Base-by-base conservation (phyloP, 2,888 invertebrate species). In the Stomorhina lunata region DNA sequence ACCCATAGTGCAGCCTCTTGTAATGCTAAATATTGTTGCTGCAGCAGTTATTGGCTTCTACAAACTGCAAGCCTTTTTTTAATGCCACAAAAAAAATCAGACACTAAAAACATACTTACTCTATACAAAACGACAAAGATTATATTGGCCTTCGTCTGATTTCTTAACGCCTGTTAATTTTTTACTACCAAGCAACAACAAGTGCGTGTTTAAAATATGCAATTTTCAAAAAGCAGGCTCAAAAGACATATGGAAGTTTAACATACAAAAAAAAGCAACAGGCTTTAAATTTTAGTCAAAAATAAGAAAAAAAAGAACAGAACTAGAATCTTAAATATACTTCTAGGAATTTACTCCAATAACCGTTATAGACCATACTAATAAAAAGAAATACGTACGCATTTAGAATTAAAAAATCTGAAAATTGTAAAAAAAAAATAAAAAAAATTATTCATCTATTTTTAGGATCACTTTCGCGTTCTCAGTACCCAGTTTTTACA, bases 401-500 rank as follows among this genome's bases (percentile, higher is more conserved):
- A 37, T 32, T n/a, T n/a, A n/a, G n/a, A n/a, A 17, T 17, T 7
- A 48, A 20, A 50, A 25, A 25, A 48, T 10, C n/a, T n/a, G n/a
- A n/a, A n/a, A n/a, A n/a, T n/a, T n/a, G n/a, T n/a, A n/a, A 20
- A 37, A 48, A 57, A 43, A 29, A 29, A 53, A 27, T 32, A 48
- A 48, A 53, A 48, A 59, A 48, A 50, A 43, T 61, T 73, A 65
- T 72, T 76, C 66, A 50, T 76, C 17, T 76, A 57, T 68, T 73
- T 84, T 61, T 95, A 96, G 97, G 96, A 92, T 96, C 97, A 80
- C 93, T 98, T 90, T 96, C 96, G 85, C 95, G 96, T 90, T 97
- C 97, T 48, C 97, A 98, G 92, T 98, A 97, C 92, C 98, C 98
- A 75, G 98, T 98, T 87, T 98, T 98, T 93, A 98, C 98, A 85